phyloP scores from a whole-genome alignment of 2,797 vertebrate genomes.

The Halcyon chelicuti region DNA sequence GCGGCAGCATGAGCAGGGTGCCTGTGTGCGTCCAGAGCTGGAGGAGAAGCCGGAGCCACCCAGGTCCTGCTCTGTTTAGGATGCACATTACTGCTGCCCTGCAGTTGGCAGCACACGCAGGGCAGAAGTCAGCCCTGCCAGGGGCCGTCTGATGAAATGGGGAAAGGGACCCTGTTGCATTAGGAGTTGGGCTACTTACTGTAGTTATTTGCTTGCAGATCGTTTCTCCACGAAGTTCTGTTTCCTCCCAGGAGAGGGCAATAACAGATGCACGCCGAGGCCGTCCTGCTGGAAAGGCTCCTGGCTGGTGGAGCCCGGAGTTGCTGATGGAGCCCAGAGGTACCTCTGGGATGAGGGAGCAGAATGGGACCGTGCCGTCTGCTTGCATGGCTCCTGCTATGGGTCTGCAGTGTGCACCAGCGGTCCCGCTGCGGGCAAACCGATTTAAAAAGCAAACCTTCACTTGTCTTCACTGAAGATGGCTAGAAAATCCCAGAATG shows the following conservation, averaged over 20 bases:
- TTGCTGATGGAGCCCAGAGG: neutral
- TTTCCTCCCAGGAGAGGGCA: slow-evolving; percentile 56
- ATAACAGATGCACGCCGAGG: neutral
- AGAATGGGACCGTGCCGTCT: accelerated
- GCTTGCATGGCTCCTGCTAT: neutral
- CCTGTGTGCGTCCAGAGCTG: accelerated
- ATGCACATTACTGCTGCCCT: accelerated
- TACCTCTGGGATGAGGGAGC: neutral
- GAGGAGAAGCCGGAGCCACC: accelerated
- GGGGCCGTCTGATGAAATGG: accelerated
- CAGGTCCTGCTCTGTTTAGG: neutral
- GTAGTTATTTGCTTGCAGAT: neutral
- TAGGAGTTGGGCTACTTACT: accelerated
- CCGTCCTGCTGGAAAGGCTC: neutral
- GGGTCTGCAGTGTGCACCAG: accelerated
- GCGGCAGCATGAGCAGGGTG: neutral
- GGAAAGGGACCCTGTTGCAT: accelerated
- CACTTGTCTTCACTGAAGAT: neutral
- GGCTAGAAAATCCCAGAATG: neutral
- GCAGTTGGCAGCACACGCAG: accelerated
- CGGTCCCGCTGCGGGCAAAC: neutral
- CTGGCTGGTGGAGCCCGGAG: neutral
- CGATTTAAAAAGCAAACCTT: neutral
- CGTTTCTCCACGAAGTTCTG: neutral
- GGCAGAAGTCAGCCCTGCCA: neutral